Base-by-base conservation (phyloP, 2,113 vertebrate genomes). In the Megalops atlanticus region DNA sequence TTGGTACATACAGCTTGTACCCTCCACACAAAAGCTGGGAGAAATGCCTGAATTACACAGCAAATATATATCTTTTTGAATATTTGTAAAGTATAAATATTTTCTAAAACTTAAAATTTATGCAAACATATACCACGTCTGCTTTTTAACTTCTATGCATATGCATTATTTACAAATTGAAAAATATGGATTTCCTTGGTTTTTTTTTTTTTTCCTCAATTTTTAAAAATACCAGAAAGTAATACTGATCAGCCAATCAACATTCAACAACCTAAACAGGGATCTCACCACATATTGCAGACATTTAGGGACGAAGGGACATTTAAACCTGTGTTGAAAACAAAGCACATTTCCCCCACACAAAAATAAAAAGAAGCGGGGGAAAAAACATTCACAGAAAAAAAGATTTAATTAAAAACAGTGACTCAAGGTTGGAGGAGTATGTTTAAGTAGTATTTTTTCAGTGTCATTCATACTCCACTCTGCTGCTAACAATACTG, bases 11-110 rank as follows among this genome's bases (percentile, higher is more conserved):
- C 75, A 74, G 88, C 84, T 89, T 93, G 89, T 88, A 90, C 75
- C 90, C 89, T 87, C 79, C 84, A 86, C 84, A 80, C 84, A n/a
- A 74, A 76, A 80, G 82, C 49, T 21, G 41, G 71, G 69, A 81
- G 54, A 52, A 81, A 49, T 78, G 77, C 93, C 93, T 90, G 93
- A n/a, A 95, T 92, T 95, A 95, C 92, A 96, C 94, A 94, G 95
- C 94, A 96, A 95, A 96, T 95, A 96, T 95, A 96, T 95, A 94
- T 93, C 92, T 82, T 76, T 81, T 94, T 93, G 90, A 95, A 95
- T 95, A 95, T 95, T 93, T 95, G 95, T 95, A 96, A 99, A 97
- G 96, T 98, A 99, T 99, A 99, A 99, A 98, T 98, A 99, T 97
- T 96, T 97, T 95, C 94, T 96, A n/a, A 95, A 90, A 95, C 96